Evolutionary conservation across 2,113 vertebrate genomes (phyloP).

Genomic region (Morphnarchus princeps): DNA sequence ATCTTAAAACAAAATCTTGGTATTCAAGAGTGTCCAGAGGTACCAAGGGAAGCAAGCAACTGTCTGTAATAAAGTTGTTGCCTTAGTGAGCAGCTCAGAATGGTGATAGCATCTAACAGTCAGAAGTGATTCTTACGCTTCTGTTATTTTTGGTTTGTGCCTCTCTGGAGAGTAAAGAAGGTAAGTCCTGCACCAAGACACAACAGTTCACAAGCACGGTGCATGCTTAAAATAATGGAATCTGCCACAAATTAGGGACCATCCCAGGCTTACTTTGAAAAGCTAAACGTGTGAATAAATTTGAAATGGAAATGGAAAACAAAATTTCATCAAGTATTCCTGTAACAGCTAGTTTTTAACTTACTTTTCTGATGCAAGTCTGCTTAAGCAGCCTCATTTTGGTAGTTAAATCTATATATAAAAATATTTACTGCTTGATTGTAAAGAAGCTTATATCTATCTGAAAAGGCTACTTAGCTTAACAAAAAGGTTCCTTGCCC

Average conservation of each 20-base stretch:
- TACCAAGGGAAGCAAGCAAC: not conserved
- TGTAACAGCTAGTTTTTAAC: not conserved
- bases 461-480: not conserved
- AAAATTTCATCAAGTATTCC: not conserved
- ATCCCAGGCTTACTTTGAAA: constrained; percentile 57
- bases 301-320: not conserved
- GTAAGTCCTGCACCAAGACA: constrained; percentile 60
- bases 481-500: not conserved
- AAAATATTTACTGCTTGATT: not conserved
- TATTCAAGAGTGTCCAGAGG: not conserved
- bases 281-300: not conserved
- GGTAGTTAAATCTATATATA: not conserved
- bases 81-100: constrained; percentile 17
- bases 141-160: constrained; percentile 67
- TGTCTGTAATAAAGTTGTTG: not conserved
- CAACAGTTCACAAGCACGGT: not conserved
- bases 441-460: not conserved
- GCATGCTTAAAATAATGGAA: constrained; percentile 40
- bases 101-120: not conserved
- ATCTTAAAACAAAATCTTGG: not conserved
- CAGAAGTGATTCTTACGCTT: constrained; percentile 40
- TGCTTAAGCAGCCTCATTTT: not conserved
- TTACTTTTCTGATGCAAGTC: not conserved
- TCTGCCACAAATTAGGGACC: not conserved
- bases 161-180: constrained; percentile 75